Conservation (phyloP, 2,797 vertebrate species). For the Stomatorhinus walkeri region DNA sequence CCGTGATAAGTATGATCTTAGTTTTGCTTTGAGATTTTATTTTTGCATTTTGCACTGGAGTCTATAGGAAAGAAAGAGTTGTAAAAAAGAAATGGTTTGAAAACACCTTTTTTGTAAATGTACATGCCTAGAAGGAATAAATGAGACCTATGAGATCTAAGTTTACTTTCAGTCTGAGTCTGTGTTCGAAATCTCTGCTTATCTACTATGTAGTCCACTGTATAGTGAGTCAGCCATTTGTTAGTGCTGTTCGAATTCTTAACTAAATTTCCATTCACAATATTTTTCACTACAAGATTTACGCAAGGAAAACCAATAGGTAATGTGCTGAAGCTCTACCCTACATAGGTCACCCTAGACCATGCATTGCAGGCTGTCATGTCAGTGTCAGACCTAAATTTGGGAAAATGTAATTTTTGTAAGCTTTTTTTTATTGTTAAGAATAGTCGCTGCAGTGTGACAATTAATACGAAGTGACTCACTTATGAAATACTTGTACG, state of each 20-base stretch:
- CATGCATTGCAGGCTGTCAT: neutral
- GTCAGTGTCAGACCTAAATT: neutral
- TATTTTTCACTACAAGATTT: neutral
- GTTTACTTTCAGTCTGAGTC: neutral
- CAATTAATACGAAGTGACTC: neutral
- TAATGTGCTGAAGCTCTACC: neutral
- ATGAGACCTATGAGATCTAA: neutral
- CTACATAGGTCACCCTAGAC: neutral
- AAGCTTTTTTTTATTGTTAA: neutral
- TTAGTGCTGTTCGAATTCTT: neutral
- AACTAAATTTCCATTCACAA: neutral
- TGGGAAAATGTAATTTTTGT: neutral
- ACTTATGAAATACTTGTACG: neutral
- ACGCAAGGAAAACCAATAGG: neutral
- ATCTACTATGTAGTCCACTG: neutral
- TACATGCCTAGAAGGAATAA: neutral
- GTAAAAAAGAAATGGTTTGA: neutral
- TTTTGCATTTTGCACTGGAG: neutral
- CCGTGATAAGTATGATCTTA: neutral
- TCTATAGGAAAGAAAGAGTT: neutral
- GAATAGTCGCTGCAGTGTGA: neutral
- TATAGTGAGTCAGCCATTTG: neutral
- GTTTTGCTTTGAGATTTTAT: neutral
- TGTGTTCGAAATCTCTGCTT: neutral
- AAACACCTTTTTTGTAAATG: neutral